Evolutionary conservation across 2,888 invertebrate genomes (phyloP).

Genomic region (Leucophenga montana): DNA sequence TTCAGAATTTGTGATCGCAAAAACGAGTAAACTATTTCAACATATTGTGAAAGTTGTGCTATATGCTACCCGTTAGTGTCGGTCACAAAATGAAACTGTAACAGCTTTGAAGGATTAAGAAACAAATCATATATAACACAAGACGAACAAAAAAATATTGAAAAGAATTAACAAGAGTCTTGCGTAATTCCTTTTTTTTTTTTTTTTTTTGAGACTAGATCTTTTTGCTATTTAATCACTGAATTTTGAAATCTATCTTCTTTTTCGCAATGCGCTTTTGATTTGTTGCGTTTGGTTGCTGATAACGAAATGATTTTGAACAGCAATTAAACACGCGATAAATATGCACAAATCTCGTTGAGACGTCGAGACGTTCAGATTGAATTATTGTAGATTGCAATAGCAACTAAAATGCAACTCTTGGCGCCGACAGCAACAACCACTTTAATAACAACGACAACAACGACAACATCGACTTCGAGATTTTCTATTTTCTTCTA

Average conservation of each 20-base stretch:
- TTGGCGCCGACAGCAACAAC: too few species aligned
- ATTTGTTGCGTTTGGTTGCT: slow-evolving; percentile 50
- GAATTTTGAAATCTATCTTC: background rate
- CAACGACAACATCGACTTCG: too few species aligned
- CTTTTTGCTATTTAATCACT: background rate
- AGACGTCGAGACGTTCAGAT: slow-evolving; percentile 26
- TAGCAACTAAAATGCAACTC: too few species aligned
- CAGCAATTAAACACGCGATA: slow-evolving; percentile 65
- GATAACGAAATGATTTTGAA: slow-evolving; percentile 69
- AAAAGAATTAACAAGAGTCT: background rate
- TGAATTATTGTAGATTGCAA: slow-evolving; percentile 1
- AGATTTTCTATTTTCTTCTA: too few species aligned
- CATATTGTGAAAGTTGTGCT: background rate
- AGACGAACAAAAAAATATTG: background rate
- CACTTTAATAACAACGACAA: too few species aligned
- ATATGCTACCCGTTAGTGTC: slow-evolving; percentile 73
- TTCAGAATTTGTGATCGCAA: slow-evolving; percentile 74
- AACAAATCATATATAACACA: background rate
- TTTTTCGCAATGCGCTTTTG: slow-evolving; percentile 7
- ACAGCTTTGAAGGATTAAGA: slow-evolving; percentile 43
- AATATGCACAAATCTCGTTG: slow-evolving; percentile 60
- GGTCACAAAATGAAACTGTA: slow-evolving; percentile 74
- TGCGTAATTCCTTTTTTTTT: slow-evolving; percentile 11
- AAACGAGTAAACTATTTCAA: slow-evolving; percentile 70
- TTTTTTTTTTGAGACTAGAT: background rate